Evolutionary conservation across 2,888 invertebrate species (phyloP), one percentile per base, ranked within the genome.

Genomic region (Apantesis nais): DNA sequence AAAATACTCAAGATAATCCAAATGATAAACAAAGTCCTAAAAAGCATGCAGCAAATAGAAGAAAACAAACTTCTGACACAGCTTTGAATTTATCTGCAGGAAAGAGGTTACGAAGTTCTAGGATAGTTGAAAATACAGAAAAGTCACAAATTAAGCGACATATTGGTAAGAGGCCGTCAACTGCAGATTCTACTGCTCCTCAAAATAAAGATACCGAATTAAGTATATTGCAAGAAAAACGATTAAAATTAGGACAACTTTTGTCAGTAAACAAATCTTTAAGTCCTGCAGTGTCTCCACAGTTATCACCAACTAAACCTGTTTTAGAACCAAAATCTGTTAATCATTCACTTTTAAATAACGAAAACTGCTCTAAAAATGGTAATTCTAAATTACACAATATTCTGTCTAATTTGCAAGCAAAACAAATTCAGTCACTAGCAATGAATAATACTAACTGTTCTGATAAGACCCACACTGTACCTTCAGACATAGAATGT

Each of bases 341-440:
- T 1, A 93, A 92, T 83, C 92, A 93, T 82, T 84, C 91, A 55
- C 77, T 93, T 41, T 80, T 93, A 71, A 93, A 93, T 80, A 95
- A 93, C 79, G 93, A 94, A 78, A 94, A 93, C 77, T 92, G 92
- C 83, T 90, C 95, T 22, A 95, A 95, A 82, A 95, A 95, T 87
- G 95, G 95, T n/a, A 95, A 94, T 81, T 95, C 95, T 1, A 95
- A 95, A 79, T 83, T 95, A 76, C 95, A 94, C 74, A 94, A 92
- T 78, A 95, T 95, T 79, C 83, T 95, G 58, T 90, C 93, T 8
- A 94, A 92, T 83, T 88, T 95, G 76, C 93, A 95, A 84, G 90
- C 90, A 29, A 93, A 94, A 79, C 92, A 93, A 80, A 87, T 92
- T 74, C 92, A 93, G 84, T 84, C 87, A 52, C 80, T 92, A 77